Conservation (phyloP, 2,113 vertebrate genomes). For the Ochotona curzoniae region DNA sequence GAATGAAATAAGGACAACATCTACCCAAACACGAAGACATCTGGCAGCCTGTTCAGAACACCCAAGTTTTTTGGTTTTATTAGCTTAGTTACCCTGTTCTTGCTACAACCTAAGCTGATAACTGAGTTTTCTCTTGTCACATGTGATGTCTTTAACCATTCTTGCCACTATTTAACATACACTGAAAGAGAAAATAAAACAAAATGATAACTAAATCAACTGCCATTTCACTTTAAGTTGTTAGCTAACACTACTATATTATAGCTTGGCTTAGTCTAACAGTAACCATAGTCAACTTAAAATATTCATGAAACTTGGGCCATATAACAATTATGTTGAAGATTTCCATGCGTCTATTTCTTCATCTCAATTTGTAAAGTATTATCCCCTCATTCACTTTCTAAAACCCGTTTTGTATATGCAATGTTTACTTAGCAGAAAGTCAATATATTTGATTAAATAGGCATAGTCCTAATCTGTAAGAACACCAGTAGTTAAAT, state of each 20-base stretch:
- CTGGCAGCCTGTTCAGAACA: background rate
- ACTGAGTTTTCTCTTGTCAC: background rate
- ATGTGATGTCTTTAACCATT: background rate
- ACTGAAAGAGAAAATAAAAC: background rate
- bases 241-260: too few relatives aligned
- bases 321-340: background rate
- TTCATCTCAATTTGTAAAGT: slow-evolving; percentile 22
- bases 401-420: background rate
- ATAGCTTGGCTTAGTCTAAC: background rate
- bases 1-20: background rate
- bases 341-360: background rate
- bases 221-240: background rate
- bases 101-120: background rate
- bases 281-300: slow-evolving; percentile 11
- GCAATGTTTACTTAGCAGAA: background rate
- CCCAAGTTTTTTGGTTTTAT: background rate
- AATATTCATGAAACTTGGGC: background rate
- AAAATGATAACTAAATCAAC: background rate
- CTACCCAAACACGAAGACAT: background rate
- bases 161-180: background rate
- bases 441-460: slow-evolving; percentile 47
- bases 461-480: slow-evolving; percentile 1
- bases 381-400: slow-evolving; percentile 2
- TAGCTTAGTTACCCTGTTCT: background rate
- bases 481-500: background rate